A percentile compares a stretch with the other conserved stretches of the same genome.
phyloP scores from a whole-genome alignment of 2,888 invertebrate genomes.

The Drosophila rubida region DNA sequence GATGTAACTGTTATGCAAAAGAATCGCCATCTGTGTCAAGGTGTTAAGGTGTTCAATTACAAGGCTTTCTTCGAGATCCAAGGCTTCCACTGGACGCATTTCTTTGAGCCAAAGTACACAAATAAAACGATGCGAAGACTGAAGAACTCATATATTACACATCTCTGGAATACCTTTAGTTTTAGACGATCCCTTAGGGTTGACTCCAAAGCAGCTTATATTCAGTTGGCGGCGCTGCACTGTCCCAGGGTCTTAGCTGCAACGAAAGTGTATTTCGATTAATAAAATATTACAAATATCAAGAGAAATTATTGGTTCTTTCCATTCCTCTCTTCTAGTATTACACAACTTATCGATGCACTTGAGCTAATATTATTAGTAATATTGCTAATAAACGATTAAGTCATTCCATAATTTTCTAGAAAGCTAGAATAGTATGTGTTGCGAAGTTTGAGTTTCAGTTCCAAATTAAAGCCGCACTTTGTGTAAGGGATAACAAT shows the following conservation, averaged over 20 bases:
- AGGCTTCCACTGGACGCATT: background rate
- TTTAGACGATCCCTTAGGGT: background rate
- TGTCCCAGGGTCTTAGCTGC: constrained; percentile 14
- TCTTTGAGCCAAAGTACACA: constrained; percentile 12
- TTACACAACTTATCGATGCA: background rate
- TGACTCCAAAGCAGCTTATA: background rate
- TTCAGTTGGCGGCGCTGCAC: background rate
- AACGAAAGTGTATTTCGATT: background rate
- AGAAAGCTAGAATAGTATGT: too few relatives aligned
- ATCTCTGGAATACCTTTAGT: constrained; percentile 9
- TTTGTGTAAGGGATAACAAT: too few relatives aligned
- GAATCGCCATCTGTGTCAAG: constrained; percentile 2
- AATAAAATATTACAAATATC: background rate
- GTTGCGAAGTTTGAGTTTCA: too few relatives aligned
- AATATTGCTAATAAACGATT: background rate
- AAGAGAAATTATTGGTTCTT: too few relatives aligned
- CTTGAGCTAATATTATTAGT: constrained; percentile 7
- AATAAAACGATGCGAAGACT: background rate
- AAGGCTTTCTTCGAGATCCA: constrained; percentile 12
- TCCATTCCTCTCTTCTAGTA: background rate
- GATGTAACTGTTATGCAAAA: background rate
- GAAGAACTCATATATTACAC: constrained; percentile 4
- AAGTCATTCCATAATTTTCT: too few relatives aligned
- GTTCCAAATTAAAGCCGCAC: too few relatives aligned
- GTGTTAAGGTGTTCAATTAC: background rate